Base-by-base conservation (phyloP, 2,888 invertebrate species). In the Drosophila setosimentum region DNA sequence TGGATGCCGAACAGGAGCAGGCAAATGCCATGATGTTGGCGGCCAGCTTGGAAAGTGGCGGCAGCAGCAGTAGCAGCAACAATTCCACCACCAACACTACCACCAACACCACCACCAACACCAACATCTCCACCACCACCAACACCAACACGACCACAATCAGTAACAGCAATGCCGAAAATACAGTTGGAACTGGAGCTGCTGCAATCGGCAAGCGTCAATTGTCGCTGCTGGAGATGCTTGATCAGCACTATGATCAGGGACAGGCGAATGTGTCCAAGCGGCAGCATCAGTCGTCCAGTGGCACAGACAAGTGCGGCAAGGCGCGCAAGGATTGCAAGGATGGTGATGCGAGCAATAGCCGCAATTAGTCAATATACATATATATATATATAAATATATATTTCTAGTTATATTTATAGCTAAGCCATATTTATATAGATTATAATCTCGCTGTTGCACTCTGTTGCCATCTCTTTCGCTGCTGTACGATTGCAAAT, bases 201-300 rank as follows among this genome's bases (percentile, higher is more conserved):
- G 35, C 24, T 33, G 11, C 21, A 6, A 18, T n/a, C 7, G 68
- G 61, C 10, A 45, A 55, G 16, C 81, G 92, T 1, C 93, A 93
- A 66, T 76, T 88, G 64, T 82, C 91, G 1, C 77, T 93, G 24
- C 74, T 93, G 45, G 93, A 93, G 51, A 92, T 93, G 93, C 83
- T 93, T 45, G 93, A 93, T 69, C 80, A 83, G 2, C 90, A 91
- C 61, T 92, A 92, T 57, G 89, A 88, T 4, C 80, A 88, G 48
- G 90, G 86, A 2, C 82, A 82, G 55, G 45, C 72, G 18, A 78
- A 76, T 11, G 80, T 76, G 69, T 90, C 63, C 24, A 81, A 45
- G 54, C 78, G 59, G 3, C 72, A 64, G 61, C 66, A 68, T 66
- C 59, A 67, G 58, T 55, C 79, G 1, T 45, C 68, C 16, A 35